Evolutionary conservation across 2,888 invertebrate genomes (phyloP), one percentile per base, ranked within the genome.

Genomic region (Capitulum mitella): DNA sequence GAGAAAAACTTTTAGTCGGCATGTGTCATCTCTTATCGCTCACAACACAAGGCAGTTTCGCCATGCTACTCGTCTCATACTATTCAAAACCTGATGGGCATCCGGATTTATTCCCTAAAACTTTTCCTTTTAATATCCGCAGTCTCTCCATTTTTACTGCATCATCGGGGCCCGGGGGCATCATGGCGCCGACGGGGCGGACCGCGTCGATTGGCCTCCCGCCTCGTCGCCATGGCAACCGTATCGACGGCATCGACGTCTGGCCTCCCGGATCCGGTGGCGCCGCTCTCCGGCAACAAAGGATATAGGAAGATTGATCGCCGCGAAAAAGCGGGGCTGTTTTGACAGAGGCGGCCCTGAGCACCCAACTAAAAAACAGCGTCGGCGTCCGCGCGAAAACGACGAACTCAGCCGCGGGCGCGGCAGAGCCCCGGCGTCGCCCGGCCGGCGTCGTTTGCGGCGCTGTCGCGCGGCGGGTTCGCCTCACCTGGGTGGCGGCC

Each of bases 221-320:
- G 37, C 8, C 26, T 40, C 26, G 70, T 70, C 8, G 26, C 70
- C 70, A 70, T 70, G 70, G 70, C 70, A 70, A 70, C 70, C 70
- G 70, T 70, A 70, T 70, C 70, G 70, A 70, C 70, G 37, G 70
- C 37, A 70, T 70, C 70, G 70, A 70, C 70, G 70, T 37, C 70
- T 70, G 70, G 10, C 37, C 26, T n/a, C 37, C 58, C 58, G n/a
- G 29, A 26, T 29, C 64, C 64, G 70, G 26, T 40, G 70, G 70
- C 26, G 26, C 37, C n/a, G 70, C 70, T 70, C 40, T 70, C 70
- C 26, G 70, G 40, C 70, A 70, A 70, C 70, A 70, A 70, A 70
- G 70, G 22, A 40, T 70, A 70, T 70, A 64, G 70, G 26, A 70
- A 40, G 70, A 70, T 70, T 70, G 70, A 70, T 70, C 70, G 40